Evolutionary conservation across 2,797 vertebrate genomes (phyloP).

Genomic region (Anabacerthia variegaticeps): DNA sequence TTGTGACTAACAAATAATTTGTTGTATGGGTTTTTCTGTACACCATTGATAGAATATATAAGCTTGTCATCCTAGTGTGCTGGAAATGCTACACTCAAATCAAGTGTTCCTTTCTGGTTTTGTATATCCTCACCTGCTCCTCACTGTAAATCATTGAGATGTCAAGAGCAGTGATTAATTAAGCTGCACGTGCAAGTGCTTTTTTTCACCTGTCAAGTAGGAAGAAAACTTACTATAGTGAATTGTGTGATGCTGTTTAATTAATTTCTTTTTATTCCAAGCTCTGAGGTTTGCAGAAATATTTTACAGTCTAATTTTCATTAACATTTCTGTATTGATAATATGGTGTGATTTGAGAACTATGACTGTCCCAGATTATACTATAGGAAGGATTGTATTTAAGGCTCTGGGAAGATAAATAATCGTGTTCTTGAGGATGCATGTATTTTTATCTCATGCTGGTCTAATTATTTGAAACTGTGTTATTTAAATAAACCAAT

Average conservation of each 20-base stretch:
- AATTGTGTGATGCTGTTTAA: constrained; percentile 67
- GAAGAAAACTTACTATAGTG: constrained; percentile 72
- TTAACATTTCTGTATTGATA: constrained; percentile 3
- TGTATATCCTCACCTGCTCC: constrained; percentile 95
- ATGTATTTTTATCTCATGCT: not conserved
- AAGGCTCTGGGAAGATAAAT: not conserved
- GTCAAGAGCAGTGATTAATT: constrained; percentile 91
- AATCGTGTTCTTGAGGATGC: accelerated
- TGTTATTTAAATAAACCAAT: not conserved
- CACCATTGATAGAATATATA: constrained; percentile 82
- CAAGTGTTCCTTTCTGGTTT: constrained; percentile 78
- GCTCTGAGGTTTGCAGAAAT: constrained; percentile 57
- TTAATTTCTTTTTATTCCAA: constrained; percentile 60
- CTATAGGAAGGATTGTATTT: not conserved
- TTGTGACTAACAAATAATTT: constrained; percentile 78
- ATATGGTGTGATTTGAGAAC: not conserved
- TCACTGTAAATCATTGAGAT: constrained; percentile 89
- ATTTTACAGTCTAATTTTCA: constrained; percentile 56
- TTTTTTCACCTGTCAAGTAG: constrained; percentile 87
- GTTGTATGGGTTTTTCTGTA: constrained; percentile 67
- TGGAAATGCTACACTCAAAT: constrained; percentile 77
- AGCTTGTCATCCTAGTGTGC: constrained; percentile 82
- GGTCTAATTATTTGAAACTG: not conserved
- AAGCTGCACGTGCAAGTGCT: constrained; percentile 88
- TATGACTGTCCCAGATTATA: not conserved